A percentile compares a stretch with the other conserved stretches of the same genome.
phyloP scores from a whole-genome alignment of 2,888 invertebrate species.

The Imbricaverruca yamaguchii region DNA sequence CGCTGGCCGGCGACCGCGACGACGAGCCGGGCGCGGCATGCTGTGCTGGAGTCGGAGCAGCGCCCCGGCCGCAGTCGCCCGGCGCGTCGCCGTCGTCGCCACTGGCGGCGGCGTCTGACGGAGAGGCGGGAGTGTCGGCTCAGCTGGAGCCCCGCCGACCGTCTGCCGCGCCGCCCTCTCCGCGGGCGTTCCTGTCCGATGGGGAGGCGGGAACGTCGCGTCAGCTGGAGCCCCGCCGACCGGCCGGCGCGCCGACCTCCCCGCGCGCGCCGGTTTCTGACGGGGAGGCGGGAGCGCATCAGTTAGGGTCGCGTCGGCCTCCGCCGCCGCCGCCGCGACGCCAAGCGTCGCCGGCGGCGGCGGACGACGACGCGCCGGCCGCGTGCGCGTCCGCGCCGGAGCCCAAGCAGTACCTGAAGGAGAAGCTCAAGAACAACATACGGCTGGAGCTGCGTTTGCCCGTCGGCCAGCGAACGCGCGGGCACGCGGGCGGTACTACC shows the following conservation, averaged over 20 bases:
- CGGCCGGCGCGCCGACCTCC: background rate
- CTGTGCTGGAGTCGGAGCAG: background rate
- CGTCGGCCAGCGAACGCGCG: conserved; percentile 31
- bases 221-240: background rate
- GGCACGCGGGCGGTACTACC: conserved; percentile 32
- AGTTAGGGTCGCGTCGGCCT: no score
- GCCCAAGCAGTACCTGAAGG: conserved; percentile 36
- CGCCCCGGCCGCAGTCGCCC: background rate
- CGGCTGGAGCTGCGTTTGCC: conserved; percentile 38
- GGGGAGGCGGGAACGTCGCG: no score
- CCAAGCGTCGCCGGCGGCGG: background rate
- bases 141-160: background rate
- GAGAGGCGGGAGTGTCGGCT: background rate
- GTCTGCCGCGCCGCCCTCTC: background rate
- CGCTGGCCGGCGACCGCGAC: background rate
- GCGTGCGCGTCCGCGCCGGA: conserved; percentile 24
- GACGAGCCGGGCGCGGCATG: background rate
- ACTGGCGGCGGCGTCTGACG: background rate
- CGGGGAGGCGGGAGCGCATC: no score
- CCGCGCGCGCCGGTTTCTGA: background rate
- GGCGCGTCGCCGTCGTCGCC: background rate
- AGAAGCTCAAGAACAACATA: conserved; percentile 39
- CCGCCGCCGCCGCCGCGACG: background rate
- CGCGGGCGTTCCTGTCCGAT: background rate
- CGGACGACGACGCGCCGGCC: background rate